Evolutionary conservation across 2,888 invertebrate genomes (phyloP).

Genomic region (Artemia sp.): DNA sequence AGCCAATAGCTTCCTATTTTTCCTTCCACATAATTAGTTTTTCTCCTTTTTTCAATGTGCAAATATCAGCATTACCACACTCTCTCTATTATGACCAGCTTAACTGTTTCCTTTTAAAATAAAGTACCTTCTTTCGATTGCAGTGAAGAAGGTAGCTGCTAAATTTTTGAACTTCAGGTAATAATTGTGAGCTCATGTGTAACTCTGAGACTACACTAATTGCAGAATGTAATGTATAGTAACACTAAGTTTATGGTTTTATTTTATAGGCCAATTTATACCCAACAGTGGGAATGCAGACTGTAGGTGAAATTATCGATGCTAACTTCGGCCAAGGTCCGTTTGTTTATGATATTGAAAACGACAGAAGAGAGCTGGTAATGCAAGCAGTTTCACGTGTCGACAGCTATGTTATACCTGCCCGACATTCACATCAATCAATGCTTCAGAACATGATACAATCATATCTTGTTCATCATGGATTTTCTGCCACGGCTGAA

Average conservation of each 20-base stretch:
- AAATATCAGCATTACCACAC: too few relatives aligned
- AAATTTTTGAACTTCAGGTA: too few relatives aligned
- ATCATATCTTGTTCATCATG: constrained; percentile 92
- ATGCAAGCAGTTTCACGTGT: constrained; percentile 64
- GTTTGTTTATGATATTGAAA: constrained; percentile 92
- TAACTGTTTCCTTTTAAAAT: too few relatives aligned
- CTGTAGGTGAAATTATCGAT: constrained; percentile 92
- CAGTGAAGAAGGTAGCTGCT: too few relatives aligned
- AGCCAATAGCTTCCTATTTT: too few relatives aligned
- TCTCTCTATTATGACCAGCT: too few relatives aligned
- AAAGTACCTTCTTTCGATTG: too few relatives aligned
- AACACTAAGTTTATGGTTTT: constrained; percentile 21
- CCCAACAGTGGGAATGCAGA: constrained; percentile 95
- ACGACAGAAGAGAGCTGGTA: constrained; percentile 82
- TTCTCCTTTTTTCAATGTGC: too few relatives aligned
- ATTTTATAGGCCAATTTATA: constrained; percentile 68
- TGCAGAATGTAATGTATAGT: background rate
- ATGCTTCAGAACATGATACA: constrained; percentile 69
- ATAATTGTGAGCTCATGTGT: too few relatives aligned
- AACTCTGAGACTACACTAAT: background rate
- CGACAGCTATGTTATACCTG: constrained; percentile 67
- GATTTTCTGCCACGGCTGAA: constrained; percentile 89
- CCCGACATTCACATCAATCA: constrained; percentile 79
- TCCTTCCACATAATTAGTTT: too few relatives aligned
- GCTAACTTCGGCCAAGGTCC: constrained; percentile 97